A percentile compares a stretch with the other conserved stretches of the same genome.
Evolutionary conservation across 2,797 vertebrate genomes (phyloP).

Genomic region (Rhynchotus rufescens): DNA sequence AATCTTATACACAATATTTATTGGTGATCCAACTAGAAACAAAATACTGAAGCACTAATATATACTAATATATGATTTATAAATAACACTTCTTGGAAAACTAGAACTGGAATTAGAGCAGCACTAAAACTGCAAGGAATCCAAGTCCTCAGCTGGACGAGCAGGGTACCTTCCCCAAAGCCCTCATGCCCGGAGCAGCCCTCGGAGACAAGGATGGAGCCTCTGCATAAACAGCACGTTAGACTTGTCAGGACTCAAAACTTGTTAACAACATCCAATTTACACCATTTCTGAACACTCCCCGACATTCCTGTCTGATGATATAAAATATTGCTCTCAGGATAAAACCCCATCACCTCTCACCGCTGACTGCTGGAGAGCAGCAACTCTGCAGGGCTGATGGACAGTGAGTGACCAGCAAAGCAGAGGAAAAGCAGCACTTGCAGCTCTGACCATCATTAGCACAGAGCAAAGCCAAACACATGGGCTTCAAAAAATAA

Average conservation of each 20-base stretch:
- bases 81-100: slow-evolving; percentile 25
- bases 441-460: not conserved
- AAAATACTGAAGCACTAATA: slow-evolving; percentile 23
- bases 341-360: not conserved
- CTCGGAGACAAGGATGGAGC: not conserved
- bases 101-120: not conserved
- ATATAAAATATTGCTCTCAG: not conserved
- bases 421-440: not conserved
- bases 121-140: not conserved
- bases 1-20: slow-evolving; percentile 7
- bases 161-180: accelerated
- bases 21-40: slow-evolving; percentile 19
- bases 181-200: accelerated
- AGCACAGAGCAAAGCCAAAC: not conserved
- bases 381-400: not conserved
- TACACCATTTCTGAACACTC: not conserved
- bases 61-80: not conserved
- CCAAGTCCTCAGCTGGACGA: accelerated
- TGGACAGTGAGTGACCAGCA: not conserved
- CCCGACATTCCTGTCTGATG: not conserved
- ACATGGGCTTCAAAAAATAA: too few relatives aligned
- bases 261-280: not conserved
- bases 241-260: accelerated
- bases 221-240: not conserved
- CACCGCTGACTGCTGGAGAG: not conserved